These are phyloP conservation scores for Phylloscopus whistleri DNA, from an alignment of 2,113 vertebrate species.

Conservation along the genomic window DNA sequence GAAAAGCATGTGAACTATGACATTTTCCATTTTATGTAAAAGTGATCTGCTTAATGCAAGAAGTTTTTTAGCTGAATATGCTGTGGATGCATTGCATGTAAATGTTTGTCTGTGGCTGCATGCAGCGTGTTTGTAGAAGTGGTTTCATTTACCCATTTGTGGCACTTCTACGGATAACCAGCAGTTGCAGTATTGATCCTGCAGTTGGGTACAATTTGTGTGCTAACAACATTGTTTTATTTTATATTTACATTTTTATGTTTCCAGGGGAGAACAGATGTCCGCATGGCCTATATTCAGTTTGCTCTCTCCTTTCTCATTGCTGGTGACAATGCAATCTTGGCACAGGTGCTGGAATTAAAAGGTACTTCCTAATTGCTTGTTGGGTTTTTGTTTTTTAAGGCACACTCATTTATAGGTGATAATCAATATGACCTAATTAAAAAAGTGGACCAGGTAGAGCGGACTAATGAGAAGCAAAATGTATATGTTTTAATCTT, in stretches of 20 bases:
- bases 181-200: background rate
- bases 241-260: background rate
- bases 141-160: background rate
- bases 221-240: background rate
- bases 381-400: background rate
- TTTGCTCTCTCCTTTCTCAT: slow-evolving; percentile 92
- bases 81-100: background rate
- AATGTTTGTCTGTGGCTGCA: background rate
- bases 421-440: background rate
- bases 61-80: background rate
- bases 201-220: background rate
- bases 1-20: background rate
- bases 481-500: background rate
- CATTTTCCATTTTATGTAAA: background rate
- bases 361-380: slow-evolving; percentile 80
- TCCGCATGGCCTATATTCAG: slow-evolving; percentile 90
- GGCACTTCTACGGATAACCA: background rate
- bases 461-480: background rate
- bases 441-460: background rate
- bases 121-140: background rate
- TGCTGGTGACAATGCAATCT: slow-evolving; percentile 80
- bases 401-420: background rate
- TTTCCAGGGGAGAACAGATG: slow-evolving; percentile 81
- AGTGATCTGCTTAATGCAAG: background rate
- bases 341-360: slow-evolving; percentile 85